Evolutionary conservation across 2,797 vertebrate species (phyloP).

Genomic region (Protonibea diacanthus): DNA sequence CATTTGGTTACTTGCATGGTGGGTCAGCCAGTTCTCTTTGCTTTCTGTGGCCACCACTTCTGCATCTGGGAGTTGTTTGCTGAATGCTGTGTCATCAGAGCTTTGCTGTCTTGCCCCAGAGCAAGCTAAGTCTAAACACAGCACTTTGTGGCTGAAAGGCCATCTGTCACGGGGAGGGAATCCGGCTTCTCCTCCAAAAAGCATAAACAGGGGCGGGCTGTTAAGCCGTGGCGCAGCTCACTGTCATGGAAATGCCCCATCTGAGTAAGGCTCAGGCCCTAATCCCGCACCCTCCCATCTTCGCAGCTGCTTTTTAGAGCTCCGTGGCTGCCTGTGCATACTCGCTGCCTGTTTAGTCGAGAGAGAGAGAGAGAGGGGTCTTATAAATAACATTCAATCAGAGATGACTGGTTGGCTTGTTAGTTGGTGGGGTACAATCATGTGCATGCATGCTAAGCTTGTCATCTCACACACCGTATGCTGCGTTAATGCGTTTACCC

Average conservation of each 20-base stretch:
- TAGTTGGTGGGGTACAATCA: slow-evolving; percentile 62
- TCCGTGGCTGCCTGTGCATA: slow-evolving; percentile 66
- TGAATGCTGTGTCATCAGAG: slow-evolving; percentile 85
- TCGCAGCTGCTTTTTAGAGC: slow-evolving; percentile 84
- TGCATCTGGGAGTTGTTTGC: slow-evolving; percentile 83
- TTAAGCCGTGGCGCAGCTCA: slow-evolving; percentile 81
- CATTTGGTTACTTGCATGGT: slow-evolving; percentile 70
- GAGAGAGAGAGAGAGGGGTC: slow-evolving; percentile 47
- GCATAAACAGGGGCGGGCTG: slow-evolving; percentile 86
- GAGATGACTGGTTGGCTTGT: slow-evolving; percentile 61
- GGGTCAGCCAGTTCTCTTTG: slow-evolving; percentile 76
- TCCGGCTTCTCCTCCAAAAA: slow-evolving; percentile 84
- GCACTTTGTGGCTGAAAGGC: slow-evolving; percentile 86
- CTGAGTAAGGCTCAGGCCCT: slow-evolving; percentile 82
- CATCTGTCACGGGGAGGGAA: slow-evolving; percentile 87
- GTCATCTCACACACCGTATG: slow-evolving; percentile 49
- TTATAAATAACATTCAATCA: slow-evolving; percentile 77
- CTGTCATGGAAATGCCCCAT: slow-evolving; percentile 88
- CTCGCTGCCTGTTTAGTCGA: slow-evolving; percentile 63
- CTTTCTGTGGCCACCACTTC: slow-evolving; percentile 73
- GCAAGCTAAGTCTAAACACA: slow-evolving; percentile 85
- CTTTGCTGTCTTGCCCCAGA: slow-evolving; percentile 81
- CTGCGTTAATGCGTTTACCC: slow-evolving; percentile 54
- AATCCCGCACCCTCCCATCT: slow-evolving; percentile 83
- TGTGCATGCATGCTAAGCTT: slow-evolving; percentile 56